Conservation (phyloP, 1,140 invertebrate species). For the Cydia fagiglandana region DNA sequence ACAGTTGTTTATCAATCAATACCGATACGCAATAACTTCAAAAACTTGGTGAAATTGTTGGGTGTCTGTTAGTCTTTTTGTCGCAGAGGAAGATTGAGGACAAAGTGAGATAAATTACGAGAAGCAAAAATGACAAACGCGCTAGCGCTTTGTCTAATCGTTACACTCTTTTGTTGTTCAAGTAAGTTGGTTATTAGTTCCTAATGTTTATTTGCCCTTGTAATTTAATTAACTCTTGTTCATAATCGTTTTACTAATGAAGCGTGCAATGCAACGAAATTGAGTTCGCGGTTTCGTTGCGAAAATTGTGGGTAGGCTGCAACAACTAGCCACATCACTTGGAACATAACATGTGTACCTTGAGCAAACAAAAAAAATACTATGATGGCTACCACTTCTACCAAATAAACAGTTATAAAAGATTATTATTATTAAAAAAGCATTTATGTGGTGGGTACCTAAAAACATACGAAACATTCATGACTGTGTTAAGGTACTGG, state of each 20-base stretch:
- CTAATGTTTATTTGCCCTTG: slow-evolving; percentile 37
- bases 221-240: slow-evolving; percentile 49
- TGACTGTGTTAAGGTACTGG: no score
- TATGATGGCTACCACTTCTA: background rate
- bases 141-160: slow-evolving; percentile 63
- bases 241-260: slow-evolving; percentile 28
- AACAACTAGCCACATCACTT: background rate
- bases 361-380: background rate
- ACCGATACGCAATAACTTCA: slow-evolving; percentile 66
- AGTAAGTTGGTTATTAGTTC: slow-evolving; percentile 51
- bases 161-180: slow-evolving; percentile 60
- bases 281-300: slow-evolving; percentile 3
- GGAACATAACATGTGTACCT: background rate
- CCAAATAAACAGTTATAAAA: no score
- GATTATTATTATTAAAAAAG: no score
- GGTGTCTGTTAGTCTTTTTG: slow-evolving; percentile 58
- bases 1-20: slow-evolving; percentile 57
- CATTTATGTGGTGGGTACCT: no score
- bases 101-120: slow-evolving; percentile 39
- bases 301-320: slow-evolving; percentile 13
- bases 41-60: slow-evolving; percentile 68
- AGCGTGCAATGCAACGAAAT: background rate
- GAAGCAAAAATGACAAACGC: slow-evolving; percentile 66
- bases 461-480: no score
- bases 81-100: slow-evolving; percentile 43